Evolutionary conservation across 2,888 invertebrate genomes (phyloP).

Genomic region (Amiota minor): DNA sequence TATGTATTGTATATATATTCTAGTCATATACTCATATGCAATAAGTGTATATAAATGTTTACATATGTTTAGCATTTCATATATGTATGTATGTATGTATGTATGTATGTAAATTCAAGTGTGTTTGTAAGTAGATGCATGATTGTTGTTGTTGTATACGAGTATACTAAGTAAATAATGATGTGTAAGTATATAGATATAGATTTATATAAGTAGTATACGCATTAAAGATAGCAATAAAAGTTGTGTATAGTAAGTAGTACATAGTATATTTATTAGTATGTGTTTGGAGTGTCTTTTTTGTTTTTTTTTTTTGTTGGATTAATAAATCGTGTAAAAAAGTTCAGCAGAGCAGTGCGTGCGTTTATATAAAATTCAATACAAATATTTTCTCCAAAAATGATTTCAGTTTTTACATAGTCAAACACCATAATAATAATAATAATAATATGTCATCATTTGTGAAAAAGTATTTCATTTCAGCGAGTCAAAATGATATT

Average conservation of each 20-base stretch:
- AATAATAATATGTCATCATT: slow-evolving; percentile 39
- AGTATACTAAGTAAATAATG: neutral
- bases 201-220: slow-evolving; percentile 36
- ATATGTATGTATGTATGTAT: slow-evolving; percentile 42
- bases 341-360: slow-evolving; percentile 21
- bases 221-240: too few relatives aligned
- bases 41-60: slow-evolving; percentile 33
- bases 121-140: neutral
- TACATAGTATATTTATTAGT: too few relatives aligned
- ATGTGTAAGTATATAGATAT: slow-evolving; percentile 39
- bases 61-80: slow-evolving; percentile 31
- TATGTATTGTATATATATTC: slow-evolving; percentile 46
- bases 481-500: slow-evolving; percentile 49
- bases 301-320: slow-evolving; percentile 34
- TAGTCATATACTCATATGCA: slow-evolving; percentile 17
- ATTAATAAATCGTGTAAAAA: slow-evolving; percentile 29
- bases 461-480: slow-evolving; percentile 40
- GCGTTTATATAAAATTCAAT: neutral
- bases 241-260: slow-evolving; percentile 32
- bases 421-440: too few relatives aligned
- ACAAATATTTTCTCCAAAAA: slow-evolving; percentile 25
- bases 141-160: too few relatives aligned
- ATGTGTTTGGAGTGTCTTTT: too few relatives aligned
- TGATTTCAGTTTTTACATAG: slow-evolving; percentile 38
- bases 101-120: slow-evolving; percentile 25